Base-by-base conservation (phyloP, 2,888 invertebrate genomes). In the Dermolepida albohirtum region DNA sequence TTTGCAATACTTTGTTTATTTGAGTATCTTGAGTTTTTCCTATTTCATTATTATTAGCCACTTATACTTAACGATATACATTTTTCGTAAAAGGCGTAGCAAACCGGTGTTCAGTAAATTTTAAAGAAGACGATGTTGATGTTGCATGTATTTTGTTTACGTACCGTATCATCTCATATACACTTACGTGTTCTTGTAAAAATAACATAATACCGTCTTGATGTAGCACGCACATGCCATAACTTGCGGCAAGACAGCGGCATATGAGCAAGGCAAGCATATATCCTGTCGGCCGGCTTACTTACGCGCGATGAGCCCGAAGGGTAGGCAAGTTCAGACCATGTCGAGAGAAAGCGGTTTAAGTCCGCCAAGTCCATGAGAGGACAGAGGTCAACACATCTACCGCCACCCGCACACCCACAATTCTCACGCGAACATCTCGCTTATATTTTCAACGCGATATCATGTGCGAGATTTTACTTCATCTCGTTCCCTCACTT, bases 351-450 rank as follows among this genome's bases (percentile, higher is more conserved):
- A 41, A 62, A 43, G 52, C 12, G 43, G 51, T 47, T 40, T 54
- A 47, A 51, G 64, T n/a, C 29, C 41, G 50, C 43, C 43, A 29
- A 22, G 41, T 40, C 51, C 51, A 17, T n/a, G 50, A 67, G 44
- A 64, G 67, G 55, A 67, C 63, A 67, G 43, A 63, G 67, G 66
- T 66, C 66, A 66, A 41, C 55, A 44, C 65, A 57, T 63, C 57
- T 66, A 65, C 70, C 64, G 59, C 67, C 72, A 70, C 71, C 72
- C 73, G 73, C 71, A 70, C 72, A 67, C 69, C 72, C 64, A 43
- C 62, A 57, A 67, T 73, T 73, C 73, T 72, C 73, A 73, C 73
- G 73, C 70, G 67, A 50, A 43, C 68, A 50, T 64, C 29, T 50
- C 12, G 43, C n/a, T 16, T 43, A 64, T 22, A 52, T 44, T 39